Percentiles rank a stretch among this genome's conserved stretches.
phyloP scores from a whole-genome alignment of 2,113 vertebrate species.

The Tautogolabrus adspersus region DNA sequence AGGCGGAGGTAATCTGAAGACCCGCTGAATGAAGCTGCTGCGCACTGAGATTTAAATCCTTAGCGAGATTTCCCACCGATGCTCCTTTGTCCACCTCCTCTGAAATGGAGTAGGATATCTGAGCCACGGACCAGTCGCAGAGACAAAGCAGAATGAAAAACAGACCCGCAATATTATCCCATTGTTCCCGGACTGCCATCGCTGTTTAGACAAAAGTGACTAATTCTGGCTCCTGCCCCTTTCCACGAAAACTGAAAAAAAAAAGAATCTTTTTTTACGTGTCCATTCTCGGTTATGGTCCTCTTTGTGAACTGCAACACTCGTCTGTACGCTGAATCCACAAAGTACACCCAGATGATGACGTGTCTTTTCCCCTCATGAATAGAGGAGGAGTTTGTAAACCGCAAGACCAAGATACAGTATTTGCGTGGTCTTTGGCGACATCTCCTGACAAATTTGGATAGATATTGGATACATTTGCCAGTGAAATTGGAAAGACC shows the following conservation, averaged over 20 bases:
- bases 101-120: constrained; percentile 79
- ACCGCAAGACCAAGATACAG: accelerated
- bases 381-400: constrained; percentile 52
- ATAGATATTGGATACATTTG: too few species aligned
- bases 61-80: constrained; percentile 81
- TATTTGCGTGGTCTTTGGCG: constrained; percentile 73
- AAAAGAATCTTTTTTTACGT: background rate
- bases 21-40: constrained; percentile 67
- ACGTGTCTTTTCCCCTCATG: constrained; percentile 46
- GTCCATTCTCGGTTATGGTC: background rate
- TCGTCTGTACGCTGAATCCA: constrained; percentile 23
- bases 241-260: background rate
- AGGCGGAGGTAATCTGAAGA: constrained; percentile 72
- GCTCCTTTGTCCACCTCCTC: constrained; percentile 82
- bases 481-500: background rate
- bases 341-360: constrained; percentile 53
- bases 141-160: constrained; percentile 73
- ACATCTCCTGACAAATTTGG: constrained; percentile 63
- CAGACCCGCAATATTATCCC: constrained; percentile 27
- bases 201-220: background rate
- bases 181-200: constrained; percentile 61
- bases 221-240: background rate
- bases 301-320: background rate
- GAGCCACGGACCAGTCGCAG: constrained; percentile 61
- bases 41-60: constrained; percentile 78